A percentile compares a stretch with the other conserved stretches of the same genome.
phyloP scores from a whole-genome alignment of 2,113 vertebrate species.

The Ciconia stormi region DNA sequence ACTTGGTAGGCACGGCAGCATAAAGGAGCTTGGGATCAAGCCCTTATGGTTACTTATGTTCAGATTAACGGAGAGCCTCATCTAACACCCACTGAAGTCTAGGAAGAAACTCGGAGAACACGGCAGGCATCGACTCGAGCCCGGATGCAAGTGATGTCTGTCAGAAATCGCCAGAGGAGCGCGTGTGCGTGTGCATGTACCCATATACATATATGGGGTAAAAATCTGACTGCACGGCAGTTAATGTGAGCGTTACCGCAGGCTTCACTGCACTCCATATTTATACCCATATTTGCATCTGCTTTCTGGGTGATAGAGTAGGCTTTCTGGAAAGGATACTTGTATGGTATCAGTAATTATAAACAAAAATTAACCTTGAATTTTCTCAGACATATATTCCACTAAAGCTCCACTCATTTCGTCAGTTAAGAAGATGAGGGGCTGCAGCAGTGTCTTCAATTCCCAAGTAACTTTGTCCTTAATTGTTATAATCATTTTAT shows the following conservation, averaged over 20 bases:
- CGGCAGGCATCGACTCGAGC: neutral
- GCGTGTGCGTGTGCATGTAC: neutral
- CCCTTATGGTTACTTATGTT: neutral
- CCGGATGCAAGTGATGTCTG: neutral
- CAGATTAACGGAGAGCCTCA: neutral
- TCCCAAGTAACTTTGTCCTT: neutral
- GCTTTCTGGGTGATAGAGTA: neutral
- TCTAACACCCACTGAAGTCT: neutral
- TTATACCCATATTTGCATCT: slow-evolving; percentile 10
- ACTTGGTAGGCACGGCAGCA: accelerated
- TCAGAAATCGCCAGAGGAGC: neutral
- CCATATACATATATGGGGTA: neutral
- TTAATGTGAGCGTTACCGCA: neutral
- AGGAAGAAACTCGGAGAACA: neutral
- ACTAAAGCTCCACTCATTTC: neutral
- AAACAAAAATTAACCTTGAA: neutral
- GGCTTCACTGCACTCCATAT: neutral
- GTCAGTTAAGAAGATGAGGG: neutral
- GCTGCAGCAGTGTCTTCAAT: neutral
- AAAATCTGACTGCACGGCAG: neutral
- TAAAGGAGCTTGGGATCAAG: neutral
- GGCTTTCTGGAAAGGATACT: neutral
- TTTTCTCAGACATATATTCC: neutral
- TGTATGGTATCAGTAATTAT: neutral
- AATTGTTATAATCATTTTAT: neutral